A percentile compares a stretch with the other conserved stretches of the same genome.
phyloP scores from a whole-genome alignment of 2,797 vertebrate genomes.

The Amblyraja radiata region DNA sequence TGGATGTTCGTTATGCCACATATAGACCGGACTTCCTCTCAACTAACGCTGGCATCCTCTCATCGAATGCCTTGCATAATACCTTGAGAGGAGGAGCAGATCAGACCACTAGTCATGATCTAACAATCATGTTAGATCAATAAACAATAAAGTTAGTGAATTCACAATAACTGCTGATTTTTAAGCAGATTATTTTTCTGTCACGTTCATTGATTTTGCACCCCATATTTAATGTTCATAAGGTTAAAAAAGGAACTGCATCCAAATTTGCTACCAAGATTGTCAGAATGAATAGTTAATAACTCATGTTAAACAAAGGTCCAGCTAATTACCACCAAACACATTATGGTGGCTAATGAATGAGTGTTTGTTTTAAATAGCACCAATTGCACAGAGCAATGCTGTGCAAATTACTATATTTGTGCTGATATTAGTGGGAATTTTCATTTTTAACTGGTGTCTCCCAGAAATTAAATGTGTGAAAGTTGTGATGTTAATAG shows the following conservation, averaged over 20 bases:
- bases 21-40: neutral
- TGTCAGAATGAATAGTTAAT: neutral
- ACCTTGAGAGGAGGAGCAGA: neutral
- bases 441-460: slow-evolving; percentile 47
- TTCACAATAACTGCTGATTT: neutral
- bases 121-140: neutral
- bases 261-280: neutral
- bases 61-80: neutral
- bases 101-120: neutral
- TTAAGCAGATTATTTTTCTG: neutral
- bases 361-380: neutral
- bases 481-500: slow-evolving; percentile 48
- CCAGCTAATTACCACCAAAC: neutral
- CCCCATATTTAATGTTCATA: neutral
- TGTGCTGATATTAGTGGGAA: slow-evolving; percentile 41
- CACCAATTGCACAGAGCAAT: neutral
- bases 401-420: neutral
- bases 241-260: neutral
- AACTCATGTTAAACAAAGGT: neutral
- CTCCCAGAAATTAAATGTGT: slow-evolving; percentile 47
- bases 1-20: neutral
- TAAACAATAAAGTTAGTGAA: neutral
- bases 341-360: neutral
- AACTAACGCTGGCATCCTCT: neutral
- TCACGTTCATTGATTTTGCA: neutral